phyloP scores from a whole-genome alignment of 2,888 invertebrate species.

The Cryptosula pallasiana region DNA sequence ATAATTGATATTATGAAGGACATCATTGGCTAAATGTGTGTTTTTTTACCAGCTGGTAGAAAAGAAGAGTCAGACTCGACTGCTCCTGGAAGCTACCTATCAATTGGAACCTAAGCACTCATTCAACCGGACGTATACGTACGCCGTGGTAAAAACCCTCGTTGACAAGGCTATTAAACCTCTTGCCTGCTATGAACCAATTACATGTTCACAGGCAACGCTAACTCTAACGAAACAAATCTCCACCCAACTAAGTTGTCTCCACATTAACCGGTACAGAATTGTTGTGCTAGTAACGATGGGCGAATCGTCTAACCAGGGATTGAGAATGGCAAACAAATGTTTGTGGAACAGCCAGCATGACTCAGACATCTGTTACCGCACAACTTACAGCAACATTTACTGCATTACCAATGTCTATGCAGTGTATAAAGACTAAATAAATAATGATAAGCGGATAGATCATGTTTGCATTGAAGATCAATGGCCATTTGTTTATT shows the following conservation, averaged over 20 bases:
- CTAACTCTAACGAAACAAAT: constrained; percentile 37
- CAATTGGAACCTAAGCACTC: constrained; percentile 36
- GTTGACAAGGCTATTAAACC: constrained; percentile 32
- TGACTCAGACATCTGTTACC: constrained; percentile 35
- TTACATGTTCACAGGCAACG: constrained; percentile 20
- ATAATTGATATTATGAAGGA: no score
- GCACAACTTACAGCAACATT: constrained; percentile 32
- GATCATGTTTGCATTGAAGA: no score
- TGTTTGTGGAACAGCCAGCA: constrained; percentile 35
- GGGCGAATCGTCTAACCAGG: constrained; percentile 35
- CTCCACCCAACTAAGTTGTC: constrained; percentile 35
- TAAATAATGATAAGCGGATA: no score
- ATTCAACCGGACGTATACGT: constrained; percentile 31
- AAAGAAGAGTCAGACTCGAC: neutral
- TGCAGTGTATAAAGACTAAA: constrained; percentile 36
- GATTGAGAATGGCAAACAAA: constrained; percentile 32
- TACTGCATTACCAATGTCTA: constrained; percentile 37
- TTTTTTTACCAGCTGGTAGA: constrained; percentile 3
- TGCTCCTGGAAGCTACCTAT: constrained; percentile 34
- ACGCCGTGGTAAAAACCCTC: constrained; percentile 30
- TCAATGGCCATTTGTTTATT: no score
- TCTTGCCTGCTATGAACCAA: constrained; percentile 28
- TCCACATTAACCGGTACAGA: constrained; percentile 37
- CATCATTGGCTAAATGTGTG: no score
- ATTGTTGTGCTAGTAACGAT: constrained; percentile 34